These are phyloP conservation scores for Lamprotornis superbus DNA, from an alignment of 2,113 vertebrate species.

Conservation along the genomic window DNA sequence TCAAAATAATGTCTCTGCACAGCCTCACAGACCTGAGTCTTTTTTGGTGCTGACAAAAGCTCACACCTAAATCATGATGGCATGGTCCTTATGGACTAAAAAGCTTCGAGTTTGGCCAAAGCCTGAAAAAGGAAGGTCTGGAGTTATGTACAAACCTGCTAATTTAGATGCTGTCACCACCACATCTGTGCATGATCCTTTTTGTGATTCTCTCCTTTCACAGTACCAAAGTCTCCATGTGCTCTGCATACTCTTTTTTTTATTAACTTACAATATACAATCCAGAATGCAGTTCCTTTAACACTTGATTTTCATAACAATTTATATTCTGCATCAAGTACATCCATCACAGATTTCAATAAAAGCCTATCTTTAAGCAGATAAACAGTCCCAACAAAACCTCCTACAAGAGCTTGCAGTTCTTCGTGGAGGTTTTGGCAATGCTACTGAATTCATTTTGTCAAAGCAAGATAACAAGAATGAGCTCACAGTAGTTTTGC, in stretches of 20 bases:
- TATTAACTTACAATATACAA: background rate
- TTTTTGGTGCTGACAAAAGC: background rate
- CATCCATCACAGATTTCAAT: background rate
- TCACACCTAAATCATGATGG: background rate
- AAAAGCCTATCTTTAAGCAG: background rate
- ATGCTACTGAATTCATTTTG: background rate
- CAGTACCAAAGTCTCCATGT: background rate
- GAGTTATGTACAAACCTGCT: background rate
- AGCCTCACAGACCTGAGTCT: background rate
- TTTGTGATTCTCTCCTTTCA: background rate
- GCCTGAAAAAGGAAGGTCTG: background rate
- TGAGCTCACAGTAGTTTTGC: background rate
- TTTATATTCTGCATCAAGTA: background rate
- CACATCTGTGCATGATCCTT: background rate
- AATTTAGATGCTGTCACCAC: background rate
- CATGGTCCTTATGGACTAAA: background rate
- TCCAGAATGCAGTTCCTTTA: background rate
- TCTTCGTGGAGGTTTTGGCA: background rate
- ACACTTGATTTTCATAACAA: background rate
- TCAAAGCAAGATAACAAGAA: background rate
- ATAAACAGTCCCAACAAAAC: background rate
- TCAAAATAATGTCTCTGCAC: background rate
- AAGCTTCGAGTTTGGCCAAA: background rate
- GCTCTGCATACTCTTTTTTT: background rate
- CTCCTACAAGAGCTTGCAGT: background rate